Evolutionary conservation across 1,140 invertebrate genomes (phyloP), one percentile per base, ranked within the genome.

Genomic region (Zaprionus ghesquierei): DNA sequence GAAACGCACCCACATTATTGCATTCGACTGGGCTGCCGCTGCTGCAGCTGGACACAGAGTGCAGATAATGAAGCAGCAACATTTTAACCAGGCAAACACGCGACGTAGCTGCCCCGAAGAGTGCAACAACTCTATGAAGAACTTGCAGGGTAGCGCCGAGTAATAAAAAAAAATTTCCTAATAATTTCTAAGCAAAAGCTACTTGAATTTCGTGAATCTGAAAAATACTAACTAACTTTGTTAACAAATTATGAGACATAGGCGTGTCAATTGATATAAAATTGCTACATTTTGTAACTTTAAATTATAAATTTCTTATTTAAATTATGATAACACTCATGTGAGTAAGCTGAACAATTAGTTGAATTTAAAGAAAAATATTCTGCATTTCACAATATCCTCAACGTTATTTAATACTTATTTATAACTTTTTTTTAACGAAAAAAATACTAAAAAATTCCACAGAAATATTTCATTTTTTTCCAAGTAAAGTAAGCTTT

Each of bases 31-130:
- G 50, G 66, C 62, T 46, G 44, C 18, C 23, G 59, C 20, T 5
- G 22, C 23, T 63, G 31, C 18, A 23, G 38, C 49, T 60, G 68
- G 64, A 80, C 70, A 73, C 61, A 72, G 75, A 63, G 82, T 76
- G 68, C 82, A 87, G 82, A 87, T 87, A 87, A 87, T 87, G 82
- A 87, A 87, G 82, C 82, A 89, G 82, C 82, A 82, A 87, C 79
- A 87, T 89, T 87, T 87, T 89, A 87, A 87, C 79, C 82, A 89
- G 84, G 59, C 82, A 87, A 89, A 87, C 81, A 79, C 82, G 70
- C 78, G 81, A 41, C 35, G 35, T 41, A 41, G 15, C 35, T 41
- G 6, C 27, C 27, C 27, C 6, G 9, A 29, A 29, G 9, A 29
- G 27, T 46, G 41, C 41, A 22, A 10, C 41, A 12, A 20, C 41